A percentile compares a stretch with the other conserved stretches of the same genome.
Conservation (phyloP, 2,888 invertebrate species). For the Stenolophus ochropezus region DNA sequence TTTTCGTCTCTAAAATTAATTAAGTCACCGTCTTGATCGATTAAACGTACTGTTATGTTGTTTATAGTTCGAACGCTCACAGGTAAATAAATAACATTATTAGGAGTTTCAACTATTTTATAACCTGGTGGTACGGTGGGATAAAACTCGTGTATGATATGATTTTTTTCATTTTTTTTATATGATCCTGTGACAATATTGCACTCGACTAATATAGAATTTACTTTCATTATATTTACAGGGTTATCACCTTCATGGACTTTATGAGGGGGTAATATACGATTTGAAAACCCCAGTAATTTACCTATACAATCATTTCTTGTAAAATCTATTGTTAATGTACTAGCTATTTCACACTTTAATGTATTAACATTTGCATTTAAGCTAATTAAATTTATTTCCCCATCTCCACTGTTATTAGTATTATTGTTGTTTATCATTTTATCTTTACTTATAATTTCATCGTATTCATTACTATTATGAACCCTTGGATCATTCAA, state of each 20-base stretch:
- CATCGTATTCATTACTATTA: not conserved
- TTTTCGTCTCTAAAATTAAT: constrained; percentile 68
- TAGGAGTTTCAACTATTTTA: constrained; percentile 3
- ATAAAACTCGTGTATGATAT: not conserved
- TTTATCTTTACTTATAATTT: not conserved
- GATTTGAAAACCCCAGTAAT: not conserved
- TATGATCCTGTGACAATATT: not conserved
- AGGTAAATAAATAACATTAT: constrained; percentile 66
- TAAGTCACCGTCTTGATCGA: constrained; percentile 67
- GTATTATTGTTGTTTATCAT: not conserved
- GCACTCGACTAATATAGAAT: constrained; percentile 3
- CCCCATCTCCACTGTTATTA: too few relatives aligned
- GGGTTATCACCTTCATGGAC: not conserved
- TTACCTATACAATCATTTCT: not conserved
- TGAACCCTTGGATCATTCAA: not conserved
- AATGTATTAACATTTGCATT: constrained; percentile 1
- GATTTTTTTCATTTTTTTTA: not conserved
- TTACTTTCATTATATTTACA: not conserved
- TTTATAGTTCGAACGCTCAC: constrained; percentile 65
- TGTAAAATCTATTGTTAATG: constrained; percentile 5
- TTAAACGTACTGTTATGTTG: constrained; percentile 65
- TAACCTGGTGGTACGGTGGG: not conserved
- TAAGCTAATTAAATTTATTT: not conserved
- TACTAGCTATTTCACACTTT: constrained; percentile 8
- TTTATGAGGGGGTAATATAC: not conserved